Evolutionary conservation across 2,797 vertebrate species (phyloP).

Genomic region (Mormyrops attenuatus): DNA sequence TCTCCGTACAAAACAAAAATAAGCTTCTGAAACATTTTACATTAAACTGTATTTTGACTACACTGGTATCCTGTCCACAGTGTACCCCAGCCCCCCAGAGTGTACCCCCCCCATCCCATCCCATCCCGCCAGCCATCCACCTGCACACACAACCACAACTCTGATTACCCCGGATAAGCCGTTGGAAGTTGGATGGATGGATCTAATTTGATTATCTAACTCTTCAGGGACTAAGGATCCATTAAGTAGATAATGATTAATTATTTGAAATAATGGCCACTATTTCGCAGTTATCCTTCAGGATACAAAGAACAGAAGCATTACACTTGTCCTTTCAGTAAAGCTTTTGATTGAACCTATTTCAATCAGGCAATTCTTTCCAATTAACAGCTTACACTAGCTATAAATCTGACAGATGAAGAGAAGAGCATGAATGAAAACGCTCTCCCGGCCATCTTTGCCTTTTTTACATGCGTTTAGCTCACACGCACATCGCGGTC

Average conservation of each 20-base stretch:
- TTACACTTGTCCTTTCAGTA: background rate
- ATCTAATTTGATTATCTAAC: background rate
- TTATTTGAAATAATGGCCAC: conserved; percentile 3
- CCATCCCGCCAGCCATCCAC: background rate
- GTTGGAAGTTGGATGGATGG: background rate
- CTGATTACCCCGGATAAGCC: background rate
- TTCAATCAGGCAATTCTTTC: background rate
- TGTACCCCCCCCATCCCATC: too few species aligned
- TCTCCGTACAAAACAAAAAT: background rate
- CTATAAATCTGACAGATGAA: background rate
- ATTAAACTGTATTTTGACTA: background rate
- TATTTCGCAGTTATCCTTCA: background rate
- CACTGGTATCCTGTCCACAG: background rate
- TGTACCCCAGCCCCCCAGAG: background rate
- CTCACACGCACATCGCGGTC: background rate
- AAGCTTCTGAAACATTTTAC: background rate
- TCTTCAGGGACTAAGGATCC: background rate
- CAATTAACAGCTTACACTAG: background rate
- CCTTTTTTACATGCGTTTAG: background rate
- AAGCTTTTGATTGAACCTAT: background rate
- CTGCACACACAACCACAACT: background rate
- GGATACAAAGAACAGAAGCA: background rate
- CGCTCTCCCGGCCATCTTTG: background rate
- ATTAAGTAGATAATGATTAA: conserved; percentile 4
- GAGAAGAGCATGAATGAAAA: background rate